Base-by-base conservation (phyloP, 2,888 invertebrate genomes). In the Coelinius sp. region DNA sequence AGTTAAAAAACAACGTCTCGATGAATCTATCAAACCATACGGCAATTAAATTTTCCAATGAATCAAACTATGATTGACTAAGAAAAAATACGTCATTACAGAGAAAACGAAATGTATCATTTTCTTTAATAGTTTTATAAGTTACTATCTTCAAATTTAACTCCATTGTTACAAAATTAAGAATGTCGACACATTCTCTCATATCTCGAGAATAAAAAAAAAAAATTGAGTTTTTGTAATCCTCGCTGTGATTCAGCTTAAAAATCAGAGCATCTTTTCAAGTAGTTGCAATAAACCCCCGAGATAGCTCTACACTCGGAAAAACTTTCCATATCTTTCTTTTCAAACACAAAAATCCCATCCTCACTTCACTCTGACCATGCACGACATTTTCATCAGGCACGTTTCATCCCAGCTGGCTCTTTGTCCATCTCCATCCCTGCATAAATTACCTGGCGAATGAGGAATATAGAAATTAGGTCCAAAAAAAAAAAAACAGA, bases 171-270 rank as follows among this genome's bases (percentile, higher is more conserved):
- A n/a, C n/a, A 59, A 53, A 67, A 31, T 44, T 46, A 2, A 44
- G 17, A 59, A 8, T n/a, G 25, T 35, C 22, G 38, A 62, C 2
- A 10, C 2, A 10, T 53, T 38, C 12, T n/a, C 53, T 53, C 53
- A 52, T 17, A 20, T 6, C 24, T 4, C 22, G 22, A 53, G n/a
- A 25, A 14, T 24, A n/a, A n/a, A 53, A 35, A 20, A 17, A 27
- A 44, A 17, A 20, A 41, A 64, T 59, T 70, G 25, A 46, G 53
- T 38, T 41, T 63, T 70, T 64, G 24, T 64, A 70, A 64, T 53
- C 14, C 10, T 6, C 25, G 14, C 14, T 1, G 52, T 70, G 41
- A 56, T 17, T 52, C 22, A 31, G 8, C 52, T 6, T 38, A 4
- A 25, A 53, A 38, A 65, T 65, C 14, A 53, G 41, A 56, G 10